Conservation (phyloP, 2,113 vertebrate species). For the Pangasianodon hypophthalmus region DNA sequence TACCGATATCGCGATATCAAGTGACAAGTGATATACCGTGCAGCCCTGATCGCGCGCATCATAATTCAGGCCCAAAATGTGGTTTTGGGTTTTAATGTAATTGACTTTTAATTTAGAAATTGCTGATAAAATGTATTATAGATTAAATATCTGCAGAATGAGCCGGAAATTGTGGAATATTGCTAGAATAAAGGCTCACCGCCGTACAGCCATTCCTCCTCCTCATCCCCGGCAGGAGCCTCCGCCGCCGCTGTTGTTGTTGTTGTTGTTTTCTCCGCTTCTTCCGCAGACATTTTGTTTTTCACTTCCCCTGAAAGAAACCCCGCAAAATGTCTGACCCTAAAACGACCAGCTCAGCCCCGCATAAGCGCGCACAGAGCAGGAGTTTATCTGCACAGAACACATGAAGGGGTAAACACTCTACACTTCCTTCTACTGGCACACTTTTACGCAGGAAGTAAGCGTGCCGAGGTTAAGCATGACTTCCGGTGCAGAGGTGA, state of each 20-base stretch:
- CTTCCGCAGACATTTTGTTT: slow-evolving; percentile 73
- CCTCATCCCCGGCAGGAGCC: slow-evolving; percentile 84
- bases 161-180: neutral
- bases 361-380: neutral
- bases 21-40: neutral
- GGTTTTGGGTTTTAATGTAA: too few relatives aligned
- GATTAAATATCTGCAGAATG: neutral
- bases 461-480: neutral
- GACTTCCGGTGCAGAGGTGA: neutral
- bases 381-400: neutral
- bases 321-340: neutral
- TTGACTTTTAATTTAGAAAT: too few relatives aligned
- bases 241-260: slow-evolving; percentile 53
- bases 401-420: neutral
- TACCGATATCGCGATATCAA: neutral
- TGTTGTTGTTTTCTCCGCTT: slow-evolving; percentile 6
- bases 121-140: neutral
- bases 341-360: neutral
- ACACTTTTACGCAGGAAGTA: neutral
- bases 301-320: neutral
- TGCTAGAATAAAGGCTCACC: slow-evolving; percentile 64
- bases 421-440: neutral
- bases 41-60: too few relatives aligned
- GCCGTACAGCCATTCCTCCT: slow-evolving; percentile 97
- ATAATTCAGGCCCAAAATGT: neutral